phyloP scores from a whole-genome alignment of 2,113 vertebrate genomes.

The Hypanus sabinus region DNA sequence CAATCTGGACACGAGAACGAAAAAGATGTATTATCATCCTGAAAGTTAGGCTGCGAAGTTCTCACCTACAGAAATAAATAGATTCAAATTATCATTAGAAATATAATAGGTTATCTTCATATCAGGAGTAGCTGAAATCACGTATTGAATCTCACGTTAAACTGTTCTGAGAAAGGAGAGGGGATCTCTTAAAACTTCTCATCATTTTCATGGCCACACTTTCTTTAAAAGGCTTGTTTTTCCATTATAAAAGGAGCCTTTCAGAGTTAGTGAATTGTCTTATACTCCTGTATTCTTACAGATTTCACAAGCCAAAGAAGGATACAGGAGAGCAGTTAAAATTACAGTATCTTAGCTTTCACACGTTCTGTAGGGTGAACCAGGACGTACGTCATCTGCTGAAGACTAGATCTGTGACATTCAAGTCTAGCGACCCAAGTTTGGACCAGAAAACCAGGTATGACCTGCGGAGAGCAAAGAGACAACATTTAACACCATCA shows the following conservation, averaged over 20 bases:
- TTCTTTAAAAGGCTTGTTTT: not conserved
- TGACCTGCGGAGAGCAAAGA: no score
- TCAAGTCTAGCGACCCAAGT: no score
- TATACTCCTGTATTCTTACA: not conserved
- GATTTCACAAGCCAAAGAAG: no score
- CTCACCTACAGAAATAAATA: no score
- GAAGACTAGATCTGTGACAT: no score
- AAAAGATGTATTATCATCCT: not conserved
- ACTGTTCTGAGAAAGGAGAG: not conserved
- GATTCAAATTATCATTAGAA: no score
- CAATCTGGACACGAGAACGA: not conserved
- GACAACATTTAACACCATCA: no score
- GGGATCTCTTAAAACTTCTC: not conserved
- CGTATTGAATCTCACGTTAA: not conserved
- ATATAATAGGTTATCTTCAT: not conserved
- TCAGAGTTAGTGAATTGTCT: not conserved
- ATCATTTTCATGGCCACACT: not conserved
- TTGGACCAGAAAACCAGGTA: no score
- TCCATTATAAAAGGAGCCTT: not conserved
- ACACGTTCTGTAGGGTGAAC: no score
- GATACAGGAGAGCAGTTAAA: no score
- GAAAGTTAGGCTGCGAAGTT: not conserved
- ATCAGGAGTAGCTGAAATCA: not conserved
- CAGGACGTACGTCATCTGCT: no score
- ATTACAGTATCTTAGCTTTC: no score